A percentile compares a stretch with the other conserved stretches of the same genome.
phyloP scores from a whole-genome alignment of 1,140 invertebrate species.

The Euglossa dilemma region DNA sequence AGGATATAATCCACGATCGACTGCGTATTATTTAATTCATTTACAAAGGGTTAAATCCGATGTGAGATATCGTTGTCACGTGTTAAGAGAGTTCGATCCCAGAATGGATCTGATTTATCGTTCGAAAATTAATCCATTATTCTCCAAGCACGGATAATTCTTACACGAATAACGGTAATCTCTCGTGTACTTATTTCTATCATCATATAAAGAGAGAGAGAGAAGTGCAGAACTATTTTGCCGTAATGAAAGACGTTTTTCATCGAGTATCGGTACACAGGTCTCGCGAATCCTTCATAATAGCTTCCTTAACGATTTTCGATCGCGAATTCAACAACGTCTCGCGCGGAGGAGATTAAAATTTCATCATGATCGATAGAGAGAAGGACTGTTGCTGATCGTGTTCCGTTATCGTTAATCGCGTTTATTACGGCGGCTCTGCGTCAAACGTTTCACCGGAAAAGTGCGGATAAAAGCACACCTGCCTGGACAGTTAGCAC shows the following conservation, averaged over 20 bases:
- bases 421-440: constrained; percentile 39
- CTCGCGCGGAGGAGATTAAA: neutral
- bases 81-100: too few species aligned
- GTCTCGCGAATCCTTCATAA: neutral
- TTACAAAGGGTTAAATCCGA: too few species aligned
- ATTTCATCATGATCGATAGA: neutral
- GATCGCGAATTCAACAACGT: neutral
- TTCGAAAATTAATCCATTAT: too few species aligned
- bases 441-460: constrained; percentile 46
- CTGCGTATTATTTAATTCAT: too few species aligned
- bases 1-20: too few species aligned
- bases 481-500: constrained; percentile 68
- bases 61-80: too few species aligned
- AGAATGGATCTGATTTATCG: too few species aligned
- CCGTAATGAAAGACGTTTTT: neutral
- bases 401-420: constrained; percentile 27
- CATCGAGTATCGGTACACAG: neutral
- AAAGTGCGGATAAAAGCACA: constrained; percentile 58
- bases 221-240: neutral
- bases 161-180: neutral
- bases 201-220: too few species aligned
- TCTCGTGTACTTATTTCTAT: too few species aligned
- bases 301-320: neutral
- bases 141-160: too few species aligned
- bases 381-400: neutral